A percentile compares a stretch with the other conserved stretches of the same genome.
phyloP scores from a whole-genome alignment of 30 jellyfish, hydroid and myxozoan species.

The Aurelia aurita region DNA sequence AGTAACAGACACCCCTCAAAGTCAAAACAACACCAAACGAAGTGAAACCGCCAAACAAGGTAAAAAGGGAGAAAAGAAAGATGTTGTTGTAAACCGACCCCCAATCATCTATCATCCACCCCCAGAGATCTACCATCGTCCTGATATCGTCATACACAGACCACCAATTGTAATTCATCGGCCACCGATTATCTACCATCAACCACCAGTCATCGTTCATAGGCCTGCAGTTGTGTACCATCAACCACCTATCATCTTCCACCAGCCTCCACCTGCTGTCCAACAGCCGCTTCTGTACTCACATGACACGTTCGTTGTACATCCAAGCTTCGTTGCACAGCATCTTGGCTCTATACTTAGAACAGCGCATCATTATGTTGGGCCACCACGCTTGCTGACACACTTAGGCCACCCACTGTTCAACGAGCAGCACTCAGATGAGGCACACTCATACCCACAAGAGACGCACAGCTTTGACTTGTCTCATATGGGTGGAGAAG shows the following conservation, averaged over 20 bases:
- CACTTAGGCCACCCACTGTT: slow-evolving; percentile 91
- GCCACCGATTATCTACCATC: slow-evolving; percentile 92
- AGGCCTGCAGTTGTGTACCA: slow-evolving; percentile 94
- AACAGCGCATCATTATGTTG: slow-evolving; percentile 95
- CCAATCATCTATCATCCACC: slow-evolving; percentile 98
- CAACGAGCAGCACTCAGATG: slow-evolving; percentile 30
- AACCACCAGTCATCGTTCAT: slow-evolving; percentile 91
- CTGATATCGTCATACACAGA: slow-evolving; percentile 89
- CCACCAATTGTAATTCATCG: slow-evolving; percentile 92
- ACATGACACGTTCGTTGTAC: slow-evolving; percentile 91
- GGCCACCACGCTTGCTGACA: slow-evolving; percentile 92
- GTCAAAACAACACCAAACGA: slow-evolving; percentile 57
- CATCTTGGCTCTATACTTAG: slow-evolving; percentile 93
- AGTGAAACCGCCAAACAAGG: slow-evolving; percentile 72
- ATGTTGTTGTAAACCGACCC: slow-evolving; percentile 96
- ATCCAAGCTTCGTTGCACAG: slow-evolving; percentile 98
- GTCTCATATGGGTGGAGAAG: slow-evolving; percentile 77
- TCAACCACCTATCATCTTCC: slow-evolving; percentile 93
- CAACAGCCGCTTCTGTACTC: slow-evolving; percentile 90
- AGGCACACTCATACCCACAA: slow-evolving; percentile 52
- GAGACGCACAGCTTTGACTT: slow-evolving; percentile 65
- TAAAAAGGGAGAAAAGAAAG: slow-evolving; percentile 89
- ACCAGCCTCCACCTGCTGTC: slow-evolving; percentile 95
- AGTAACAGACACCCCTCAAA: neutral
- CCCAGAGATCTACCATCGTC: slow-evolving; percentile 97